Evolutionary conservation across 1,140 invertebrate genomes (phyloP).

Genomic region (Drepana arcuata): DNA sequence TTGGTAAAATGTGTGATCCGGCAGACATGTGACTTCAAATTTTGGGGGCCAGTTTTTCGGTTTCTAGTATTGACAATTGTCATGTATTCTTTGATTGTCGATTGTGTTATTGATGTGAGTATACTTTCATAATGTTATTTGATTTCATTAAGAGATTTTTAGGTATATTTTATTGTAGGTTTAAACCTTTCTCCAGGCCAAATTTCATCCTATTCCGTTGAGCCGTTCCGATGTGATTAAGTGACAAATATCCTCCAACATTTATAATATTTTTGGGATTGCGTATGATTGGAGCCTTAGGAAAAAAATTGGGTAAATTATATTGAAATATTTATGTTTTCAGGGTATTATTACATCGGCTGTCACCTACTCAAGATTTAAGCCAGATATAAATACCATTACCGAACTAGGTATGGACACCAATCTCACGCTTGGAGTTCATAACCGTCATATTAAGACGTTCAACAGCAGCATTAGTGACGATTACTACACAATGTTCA

Average conservation of each 20-base stretch:
- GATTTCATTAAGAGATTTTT: too few relatives aligned
- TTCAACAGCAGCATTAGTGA: slow-evolving; percentile 35
- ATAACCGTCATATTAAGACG: slow-evolving; percentile 39
- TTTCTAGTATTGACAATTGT: slow-evolving; percentile 36
- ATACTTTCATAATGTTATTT: slow-evolving; percentile 2
- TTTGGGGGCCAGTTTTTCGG: slow-evolving; percentile 43
- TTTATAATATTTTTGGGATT: background rate
- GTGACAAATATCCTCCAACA: background rate
- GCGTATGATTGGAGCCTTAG: too few relatives aligned
- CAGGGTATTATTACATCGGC: slow-evolving; percentile 58
- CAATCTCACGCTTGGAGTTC: slow-evolving; percentile 47
- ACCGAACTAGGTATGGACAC: slow-evolving; percentile 26
- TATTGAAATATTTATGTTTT: slow-evolving; percentile 17
- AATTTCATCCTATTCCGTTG: background rate
- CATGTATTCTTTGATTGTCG: slow-evolving; percentile 51
- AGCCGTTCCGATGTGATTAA: background rate
- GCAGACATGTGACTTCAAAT: slow-evolving; percentile 51
- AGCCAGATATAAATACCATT: slow-evolving; percentile 39
- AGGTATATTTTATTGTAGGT: too few relatives aligned
- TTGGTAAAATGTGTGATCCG: slow-evolving; percentile 54
- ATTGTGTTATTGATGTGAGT: slow-evolving; percentile 62
- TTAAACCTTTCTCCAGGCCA: background rate
- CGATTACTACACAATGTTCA: slow-evolving; percentile 19
- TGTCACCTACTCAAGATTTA: slow-evolving; percentile 53
- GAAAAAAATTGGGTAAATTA: slow-evolving; percentile 1